Conservation (phyloP, 2,797 vertebrate species). For the Graptemys geographica region DNA sequence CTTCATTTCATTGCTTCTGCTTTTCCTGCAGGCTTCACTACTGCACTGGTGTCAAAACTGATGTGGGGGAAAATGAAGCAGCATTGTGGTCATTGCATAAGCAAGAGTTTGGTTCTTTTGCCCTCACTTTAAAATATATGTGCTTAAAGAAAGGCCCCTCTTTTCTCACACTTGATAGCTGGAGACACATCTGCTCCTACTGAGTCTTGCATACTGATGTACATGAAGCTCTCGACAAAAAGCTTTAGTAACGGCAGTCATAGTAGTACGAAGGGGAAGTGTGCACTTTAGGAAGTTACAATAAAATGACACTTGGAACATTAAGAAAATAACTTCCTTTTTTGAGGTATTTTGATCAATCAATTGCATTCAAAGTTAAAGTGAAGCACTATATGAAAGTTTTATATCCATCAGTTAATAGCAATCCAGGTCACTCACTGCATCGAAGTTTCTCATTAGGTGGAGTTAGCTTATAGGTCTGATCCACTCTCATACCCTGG, state of each 20-base stretch:
- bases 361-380: not conserved
- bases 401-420: not conserved
- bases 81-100: not conserved
- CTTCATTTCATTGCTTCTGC: not conserved
- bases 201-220: not conserved
- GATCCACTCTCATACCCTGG: not conserved
- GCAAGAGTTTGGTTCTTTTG: not conserved
- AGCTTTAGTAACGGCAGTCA: not conserved
- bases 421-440: not conserved
- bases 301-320: not conserved
- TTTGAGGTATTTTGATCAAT: not conserved
- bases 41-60: not conserved
- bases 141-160: fast-evolving
- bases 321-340: not conserved
- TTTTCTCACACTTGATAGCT: not conserved
- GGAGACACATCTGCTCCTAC: not conserved
- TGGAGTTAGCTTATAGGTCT: not conserved
- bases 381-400: not conserved
- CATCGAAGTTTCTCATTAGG: not conserved
- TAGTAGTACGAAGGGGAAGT: not conserved
- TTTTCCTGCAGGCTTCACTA: conserved; percentile 12
- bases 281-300: not conserved
- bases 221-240: not conserved
- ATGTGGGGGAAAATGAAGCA: fast-evolving
- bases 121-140: not conserved